Evolutionary conservation across 2,888 invertebrate genomes (phyloP).

Genomic region (Parapristionchus giblindavisi): DNA sequence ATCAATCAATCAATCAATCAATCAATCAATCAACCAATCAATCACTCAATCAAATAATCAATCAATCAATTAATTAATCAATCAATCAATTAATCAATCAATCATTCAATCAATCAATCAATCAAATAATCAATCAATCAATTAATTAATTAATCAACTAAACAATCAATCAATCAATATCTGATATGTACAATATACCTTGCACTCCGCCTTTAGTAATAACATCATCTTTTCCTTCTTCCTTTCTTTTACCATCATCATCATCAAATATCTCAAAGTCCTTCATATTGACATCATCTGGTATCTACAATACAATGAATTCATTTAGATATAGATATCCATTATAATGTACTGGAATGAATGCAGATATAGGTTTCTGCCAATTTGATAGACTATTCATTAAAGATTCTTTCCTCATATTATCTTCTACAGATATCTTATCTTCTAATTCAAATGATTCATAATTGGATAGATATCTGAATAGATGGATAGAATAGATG

Average conservation of each 20-base stretch:
- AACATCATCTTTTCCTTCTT: neutral
- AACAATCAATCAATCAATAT: neutral
- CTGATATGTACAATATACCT: neutral
- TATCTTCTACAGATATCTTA: neutral
- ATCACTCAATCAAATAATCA: neutral
- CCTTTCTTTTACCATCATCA: neutral
- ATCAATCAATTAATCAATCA: neutral
- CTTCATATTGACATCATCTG: conserved; percentile 11
- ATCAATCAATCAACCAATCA: too few relatives aligned
- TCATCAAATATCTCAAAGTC: conserved; percentile 11
- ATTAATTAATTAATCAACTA: neutral
- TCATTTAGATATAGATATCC: neutral
- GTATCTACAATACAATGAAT: neutral
- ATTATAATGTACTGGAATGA: neutral
- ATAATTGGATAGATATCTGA: neutral
- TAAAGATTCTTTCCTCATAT: neutral
- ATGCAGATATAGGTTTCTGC: conserved; percentile 6
- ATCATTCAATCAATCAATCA: neutral
- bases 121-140: neutral
- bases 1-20: too few relatives aligned
- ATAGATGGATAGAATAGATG: too few relatives aligned
- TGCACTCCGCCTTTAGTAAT: neutral
- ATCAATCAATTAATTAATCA: neutral
- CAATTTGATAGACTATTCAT: conserved; percentile 2
- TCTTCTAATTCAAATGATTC: conserved; percentile 10